These are phyloP conservation scores for Oophaga pumilio DNA, from an alignment of 2,113 vertebrate species.

Conservation along the genomic window DNA sequence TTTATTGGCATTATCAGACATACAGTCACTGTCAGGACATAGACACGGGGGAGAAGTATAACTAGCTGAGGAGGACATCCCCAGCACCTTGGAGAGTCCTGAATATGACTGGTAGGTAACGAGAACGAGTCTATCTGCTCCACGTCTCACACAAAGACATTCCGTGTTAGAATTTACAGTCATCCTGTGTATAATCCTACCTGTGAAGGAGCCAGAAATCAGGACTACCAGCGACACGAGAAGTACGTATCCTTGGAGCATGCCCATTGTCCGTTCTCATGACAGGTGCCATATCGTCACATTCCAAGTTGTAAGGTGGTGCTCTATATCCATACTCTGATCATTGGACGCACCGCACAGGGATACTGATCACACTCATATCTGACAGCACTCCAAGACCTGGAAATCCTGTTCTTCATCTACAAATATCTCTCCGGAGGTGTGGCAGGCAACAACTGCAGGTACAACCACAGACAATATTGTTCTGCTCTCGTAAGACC, in stretches of 20 bases:
- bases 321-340: neutral
- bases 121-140: no score
- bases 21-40: no score
- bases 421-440: neutral
- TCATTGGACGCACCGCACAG: neutral
- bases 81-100: no score
- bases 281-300: neutral
- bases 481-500: neutral
- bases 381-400: conserved; percentile 10
- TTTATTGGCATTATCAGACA: no score
- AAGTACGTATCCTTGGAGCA: neutral
- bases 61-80: no score
- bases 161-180: neutral
- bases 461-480: neutral
- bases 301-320: neutral
- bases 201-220: neutral
- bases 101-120: no score
- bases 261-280: neutral
- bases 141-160: neutral
- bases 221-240: neutral
- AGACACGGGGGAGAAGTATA: no score
- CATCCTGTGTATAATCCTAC: neutral
- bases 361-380: neutral
- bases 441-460: neutral
- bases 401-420: conserved; percentile 42